Evolutionary conservation across 2,888 invertebrate genomes (phyloP).

Genomic region (Cosmorhoe ocellata): DNA sequence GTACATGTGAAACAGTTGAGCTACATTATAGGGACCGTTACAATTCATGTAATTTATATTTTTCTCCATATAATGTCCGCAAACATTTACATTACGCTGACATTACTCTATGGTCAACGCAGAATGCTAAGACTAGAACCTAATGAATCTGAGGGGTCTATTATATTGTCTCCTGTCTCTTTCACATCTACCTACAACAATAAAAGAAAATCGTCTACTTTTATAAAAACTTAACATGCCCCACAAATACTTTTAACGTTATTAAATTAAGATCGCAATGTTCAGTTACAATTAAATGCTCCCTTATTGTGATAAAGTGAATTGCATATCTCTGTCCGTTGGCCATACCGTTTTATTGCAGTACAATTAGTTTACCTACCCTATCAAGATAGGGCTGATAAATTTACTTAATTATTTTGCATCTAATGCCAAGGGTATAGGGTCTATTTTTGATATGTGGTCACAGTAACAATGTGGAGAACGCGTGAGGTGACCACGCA

Average conservation of each 20-base stretch:
- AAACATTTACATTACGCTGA: no score
- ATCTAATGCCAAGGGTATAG: slow-evolving; percentile 33
- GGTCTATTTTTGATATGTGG: slow-evolving; percentile 28
- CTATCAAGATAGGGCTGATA: slow-evolving; percentile 35
- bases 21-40: no score
- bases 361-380: slow-evolving; percentile 53
- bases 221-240: no score
- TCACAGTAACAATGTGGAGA: slow-evolving; percentile 28
- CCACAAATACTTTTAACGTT: no score
- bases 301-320: slow-evolving; percentile 54
- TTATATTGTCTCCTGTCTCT: no score
- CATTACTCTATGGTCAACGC: no score
- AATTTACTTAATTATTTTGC: slow-evolving; percentile 20
- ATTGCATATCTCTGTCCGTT: slow-evolving; percentile 47
- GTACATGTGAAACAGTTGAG: no score
- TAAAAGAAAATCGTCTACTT: no score
- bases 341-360: slow-evolving; percentile 73
- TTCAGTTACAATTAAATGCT: slow-evolving; percentile 17
- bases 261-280: slow-evolving; percentile 9
- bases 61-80: slow-evolving; percentile 47
- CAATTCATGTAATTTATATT: no score
- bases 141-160: no score
- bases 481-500: slow-evolving; percentile 46
- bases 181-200: no score
- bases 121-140: no score